Conservation (phyloP, 1,140 invertebrate species). For the Hyles vespertilio region DNA sequence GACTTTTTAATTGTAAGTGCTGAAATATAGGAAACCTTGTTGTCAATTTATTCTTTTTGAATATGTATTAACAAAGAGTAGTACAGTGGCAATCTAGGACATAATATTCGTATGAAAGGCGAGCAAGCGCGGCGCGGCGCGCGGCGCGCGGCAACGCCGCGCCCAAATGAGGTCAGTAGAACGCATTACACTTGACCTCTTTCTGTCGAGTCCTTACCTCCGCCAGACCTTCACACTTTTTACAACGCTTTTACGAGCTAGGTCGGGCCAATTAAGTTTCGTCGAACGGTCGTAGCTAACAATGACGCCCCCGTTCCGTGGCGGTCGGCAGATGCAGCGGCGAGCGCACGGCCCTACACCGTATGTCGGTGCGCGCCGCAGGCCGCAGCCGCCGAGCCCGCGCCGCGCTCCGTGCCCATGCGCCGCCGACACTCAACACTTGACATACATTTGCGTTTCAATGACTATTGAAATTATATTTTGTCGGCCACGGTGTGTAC, state of each 20-base stretch:
- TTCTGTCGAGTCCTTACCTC: constrained; percentile 71
- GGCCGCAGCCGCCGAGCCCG: too few relatives aligned
- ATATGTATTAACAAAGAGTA: constrained; percentile 15
- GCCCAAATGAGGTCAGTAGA: constrained; percentile 72
- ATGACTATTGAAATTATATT: constrained; percentile 52
- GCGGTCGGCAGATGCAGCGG: constrained; percentile 35
- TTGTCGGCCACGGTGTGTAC: constrained; percentile 26
- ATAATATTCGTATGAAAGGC: constrained; percentile 57
- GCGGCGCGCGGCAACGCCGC: constrained; percentile 38
- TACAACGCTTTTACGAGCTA: constrained; percentile 72
- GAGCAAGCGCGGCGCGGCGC: constrained; percentile 45
- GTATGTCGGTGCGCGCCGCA: background rate
- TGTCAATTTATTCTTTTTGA: too few relatives aligned
- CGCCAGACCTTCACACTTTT: constrained; percentile 73
- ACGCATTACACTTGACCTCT: constrained; percentile 74
- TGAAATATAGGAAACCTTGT: background rate
- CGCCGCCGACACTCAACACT: constrained; percentile 40
- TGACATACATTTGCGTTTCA: constrained; percentile 62
- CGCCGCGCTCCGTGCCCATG: background rate
- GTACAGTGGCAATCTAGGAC: constrained; percentile 42
- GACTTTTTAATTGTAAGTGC: constrained; percentile 5
- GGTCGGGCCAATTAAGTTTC: constrained; percentile 70
- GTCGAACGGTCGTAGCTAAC: constrained; percentile 47
- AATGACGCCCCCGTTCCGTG: constrained; percentile 47
- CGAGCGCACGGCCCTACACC: constrained; percentile 19